Conservation (phyloP, 92 coral and sea anemone genomes). For the Paramuricea clavata region DNA sequence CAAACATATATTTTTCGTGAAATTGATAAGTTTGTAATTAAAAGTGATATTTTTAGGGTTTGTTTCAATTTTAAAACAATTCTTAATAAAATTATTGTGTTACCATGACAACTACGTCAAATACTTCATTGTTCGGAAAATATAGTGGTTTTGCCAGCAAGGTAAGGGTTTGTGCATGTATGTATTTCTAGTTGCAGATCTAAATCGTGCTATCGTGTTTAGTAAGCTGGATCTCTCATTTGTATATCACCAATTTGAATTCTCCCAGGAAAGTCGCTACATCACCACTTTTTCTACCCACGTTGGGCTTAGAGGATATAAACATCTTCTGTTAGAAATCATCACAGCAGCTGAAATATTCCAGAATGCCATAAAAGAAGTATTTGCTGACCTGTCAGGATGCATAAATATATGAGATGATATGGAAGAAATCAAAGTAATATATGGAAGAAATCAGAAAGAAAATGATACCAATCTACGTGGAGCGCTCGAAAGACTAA, state of each 20-base stretch:
- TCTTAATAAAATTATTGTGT: too few relatives aligned
- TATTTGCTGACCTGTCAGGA: constrained; percentile 73
- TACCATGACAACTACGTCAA: too few relatives aligned
- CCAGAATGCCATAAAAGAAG: constrained; percentile 68
- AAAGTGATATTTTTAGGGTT: too few relatives aligned
- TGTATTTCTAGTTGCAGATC: too few relatives aligned
- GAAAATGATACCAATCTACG: constrained; percentile 68
- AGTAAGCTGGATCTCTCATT: constrained; percentile 70
- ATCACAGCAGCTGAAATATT: constrained; percentile 76
- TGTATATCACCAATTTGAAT: constrained; percentile 74
- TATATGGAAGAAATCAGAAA: constrained; percentile 32
- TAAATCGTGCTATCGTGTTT: constrained; percentile 64
- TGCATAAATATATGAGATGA: constrained; percentile 73
- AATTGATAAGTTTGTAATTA: too few relatives aligned
- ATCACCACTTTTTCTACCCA: constrained; percentile 73
- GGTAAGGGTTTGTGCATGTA: too few relatives aligned
- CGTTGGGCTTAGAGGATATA: constrained; percentile 68
- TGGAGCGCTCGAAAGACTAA: constrained; percentile 49
- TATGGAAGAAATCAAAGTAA: too few relatives aligned
- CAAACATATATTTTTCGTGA: too few relatives aligned
- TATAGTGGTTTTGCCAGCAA: too few relatives aligned
- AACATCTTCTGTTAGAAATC: constrained; percentile 74
- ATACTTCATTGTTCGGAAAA: too few relatives aligned
- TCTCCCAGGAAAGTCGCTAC: constrained; percentile 67
- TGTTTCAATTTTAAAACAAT: too few relatives aligned